These are phyloP conservation scores for Thecocarcelia acutangulata DNA, from an alignment of 2,888 invertebrate species.

Conservation along the genomic window DNA sequence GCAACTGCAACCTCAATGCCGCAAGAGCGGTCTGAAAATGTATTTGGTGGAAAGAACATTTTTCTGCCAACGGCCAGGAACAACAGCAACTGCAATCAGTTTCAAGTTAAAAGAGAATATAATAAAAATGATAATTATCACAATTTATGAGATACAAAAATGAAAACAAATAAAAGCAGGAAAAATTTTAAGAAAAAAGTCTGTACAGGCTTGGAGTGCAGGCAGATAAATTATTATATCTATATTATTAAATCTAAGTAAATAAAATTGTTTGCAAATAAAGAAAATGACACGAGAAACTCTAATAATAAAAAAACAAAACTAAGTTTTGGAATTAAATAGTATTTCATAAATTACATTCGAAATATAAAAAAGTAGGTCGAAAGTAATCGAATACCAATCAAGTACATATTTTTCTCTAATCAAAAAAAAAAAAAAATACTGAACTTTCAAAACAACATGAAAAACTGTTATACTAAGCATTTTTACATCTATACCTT, in stretches of 20 bases:
- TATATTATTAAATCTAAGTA: constrained; percentile 55
- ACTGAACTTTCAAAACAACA: no score
- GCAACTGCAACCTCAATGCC: constrained; percentile 22
- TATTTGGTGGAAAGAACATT: constrained; percentile 32
- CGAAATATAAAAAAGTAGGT: no score
- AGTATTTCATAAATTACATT: background rate
- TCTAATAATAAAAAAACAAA: no score
- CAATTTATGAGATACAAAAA: constrained; percentile 64
- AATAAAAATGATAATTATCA: constrained; percentile 67
- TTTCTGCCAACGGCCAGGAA: constrained; percentile 32
- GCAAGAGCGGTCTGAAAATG: background rate
- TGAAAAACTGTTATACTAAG: no score
- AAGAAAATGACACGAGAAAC: background rate
- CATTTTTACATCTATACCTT: no score
- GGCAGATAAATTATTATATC: constrained; percentile 66
- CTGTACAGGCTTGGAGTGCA: constrained; percentile 46
- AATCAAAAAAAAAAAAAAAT: no score
- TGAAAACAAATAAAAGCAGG: constrained; percentile 4
- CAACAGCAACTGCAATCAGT: constrained; percentile 18
- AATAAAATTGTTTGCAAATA: background rate
- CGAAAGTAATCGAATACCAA: no score
- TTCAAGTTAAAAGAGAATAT: constrained; percentile 43
- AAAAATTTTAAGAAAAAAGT: constrained; percentile 3
- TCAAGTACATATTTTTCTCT: no score
- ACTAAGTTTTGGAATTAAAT: background rate